A percentile compares a stretch with the other conserved stretches of the same genome.
Evolutionary conservation across 1,140 invertebrate genomes (phyloP).

Genomic region (Diprion similis): DNA sequence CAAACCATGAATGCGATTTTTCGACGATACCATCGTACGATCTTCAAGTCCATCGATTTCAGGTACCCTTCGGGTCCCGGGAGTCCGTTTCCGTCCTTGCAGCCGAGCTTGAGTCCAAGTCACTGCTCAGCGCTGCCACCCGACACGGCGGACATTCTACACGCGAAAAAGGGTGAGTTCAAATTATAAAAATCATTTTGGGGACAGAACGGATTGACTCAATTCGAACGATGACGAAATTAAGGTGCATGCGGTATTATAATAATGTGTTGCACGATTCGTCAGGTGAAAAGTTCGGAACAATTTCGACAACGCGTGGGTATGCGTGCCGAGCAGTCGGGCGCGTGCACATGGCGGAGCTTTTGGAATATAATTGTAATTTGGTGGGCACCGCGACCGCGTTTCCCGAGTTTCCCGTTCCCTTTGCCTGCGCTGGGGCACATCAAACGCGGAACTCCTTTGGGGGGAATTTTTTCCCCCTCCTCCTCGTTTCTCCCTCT

Average conservation of each 20-base stretch:
- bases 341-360: constrained; percentile 35
- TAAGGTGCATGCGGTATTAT: not conserved
- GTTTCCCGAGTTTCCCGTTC: constrained; percentile 11
- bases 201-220: constrained; percentile 25
- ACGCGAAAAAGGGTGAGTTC: constrained; percentile 60
- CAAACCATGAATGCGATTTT: no score
- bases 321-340: constrained; percentile 44
- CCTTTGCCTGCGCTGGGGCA: not conserved
- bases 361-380: constrained; percentile 45
- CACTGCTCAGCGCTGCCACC: constrained; percentile 57
- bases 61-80: constrained; percentile 61
- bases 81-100: constrained; percentile 60
- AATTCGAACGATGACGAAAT: not conserved
- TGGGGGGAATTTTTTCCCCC: not conserved
- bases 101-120: constrained; percentile 61
- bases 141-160: constrained; percentile 58
- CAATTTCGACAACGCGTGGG: constrained; percentile 54
- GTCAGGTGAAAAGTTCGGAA: not conserved
- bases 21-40: no score
- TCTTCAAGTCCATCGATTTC: not conserved
- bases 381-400: constrained; percentile 13
- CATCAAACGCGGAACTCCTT: constrained; percentile 12
- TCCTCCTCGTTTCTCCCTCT: constrained; percentile 32
- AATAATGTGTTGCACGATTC: not conserved
- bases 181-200: not conserved